phyloP scores from a whole-genome alignment of 2,888 invertebrate species.

The Sinohyriopsis cumingii region DNA sequence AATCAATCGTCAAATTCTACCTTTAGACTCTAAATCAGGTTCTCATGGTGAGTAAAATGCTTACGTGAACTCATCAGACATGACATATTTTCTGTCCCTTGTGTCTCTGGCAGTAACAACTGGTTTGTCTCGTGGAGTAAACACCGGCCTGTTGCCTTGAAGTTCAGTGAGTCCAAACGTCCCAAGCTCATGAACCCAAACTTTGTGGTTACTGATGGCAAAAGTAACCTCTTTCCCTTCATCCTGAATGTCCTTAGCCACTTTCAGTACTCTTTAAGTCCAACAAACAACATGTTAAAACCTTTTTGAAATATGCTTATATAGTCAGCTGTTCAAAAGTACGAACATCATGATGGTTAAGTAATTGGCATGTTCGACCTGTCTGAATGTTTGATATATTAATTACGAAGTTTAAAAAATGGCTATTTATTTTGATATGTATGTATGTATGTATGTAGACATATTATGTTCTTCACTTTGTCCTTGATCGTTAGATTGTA shows the following conservation, averaged over 20 bases:
- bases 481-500: no score
- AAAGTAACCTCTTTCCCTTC: slow-evolving; percentile 79
- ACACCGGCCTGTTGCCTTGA: slow-evolving; percentile 89
- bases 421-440: no score
- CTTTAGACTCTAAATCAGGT: no score
- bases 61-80: slow-evolving; percentile 92
- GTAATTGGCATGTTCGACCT: no score
- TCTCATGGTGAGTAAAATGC: slow-evolving; percentile 9
- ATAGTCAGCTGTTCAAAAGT: neutral
- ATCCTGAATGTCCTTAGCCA: slow-evolving; percentile 81
- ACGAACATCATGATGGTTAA: no score
- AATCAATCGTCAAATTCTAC: no score
- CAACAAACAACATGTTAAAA: neutral
- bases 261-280: slow-evolving; percentile 84
- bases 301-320: neutral
- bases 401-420: no score
- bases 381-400: no score
- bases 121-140: slow-evolving; percentile 86
- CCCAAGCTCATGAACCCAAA: slow-evolving; percentile 94
- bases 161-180: slow-evolving; percentile 91
- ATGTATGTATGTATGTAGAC: no score
- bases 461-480: no score
- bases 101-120: slow-evolving; percentile 70
- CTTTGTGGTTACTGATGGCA: slow-evolving; percentile 93
- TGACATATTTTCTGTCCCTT: slow-evolving; percentile 84